Conservation (phyloP, 2,797 vertebrate genomes). For the Petrocephalus schoutedeni region DNA sequence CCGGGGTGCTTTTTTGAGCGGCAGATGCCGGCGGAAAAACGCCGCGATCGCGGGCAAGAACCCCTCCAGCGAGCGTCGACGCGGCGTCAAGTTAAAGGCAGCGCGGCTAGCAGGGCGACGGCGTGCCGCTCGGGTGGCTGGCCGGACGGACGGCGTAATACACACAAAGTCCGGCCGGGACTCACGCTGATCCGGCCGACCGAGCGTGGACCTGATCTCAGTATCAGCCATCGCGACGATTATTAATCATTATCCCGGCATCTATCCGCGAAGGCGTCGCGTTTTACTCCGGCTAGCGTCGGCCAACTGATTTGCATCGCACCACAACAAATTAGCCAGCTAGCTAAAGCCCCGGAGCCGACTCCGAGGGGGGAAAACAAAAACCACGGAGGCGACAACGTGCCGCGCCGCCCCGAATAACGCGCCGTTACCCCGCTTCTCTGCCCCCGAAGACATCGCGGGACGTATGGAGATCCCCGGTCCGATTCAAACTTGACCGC, state of each 20-base stretch:
- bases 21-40: neutral
- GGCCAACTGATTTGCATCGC: constrained; percentile 8
- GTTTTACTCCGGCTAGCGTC: neutral
- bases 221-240: neutral
- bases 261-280: neutral
- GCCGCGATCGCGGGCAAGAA: neutral
- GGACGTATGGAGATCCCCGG: neutral
- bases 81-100: constrained; percentile 1
- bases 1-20: neutral
- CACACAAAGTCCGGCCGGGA: neutral
- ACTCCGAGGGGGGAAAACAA: constrained; percentile 27
- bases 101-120: neutral
- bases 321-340: constrained; percentile 19
- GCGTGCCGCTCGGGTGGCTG: neutral
- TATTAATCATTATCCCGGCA: neutral
- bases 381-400: neutral
- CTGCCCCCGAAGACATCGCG: neutral
- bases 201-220: neutral
- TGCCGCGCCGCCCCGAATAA: neutral
- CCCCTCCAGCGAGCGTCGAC: neutral
- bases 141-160: neutral
- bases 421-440: neutral
- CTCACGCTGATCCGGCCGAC: neutral
- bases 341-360: neutral
- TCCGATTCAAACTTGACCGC: constrained; percentile 16